These are phyloP conservation scores for Drosophila peninsularis DNA, from an alignment of 2,888 invertebrate species.

Conservation along the genomic window DNA sequence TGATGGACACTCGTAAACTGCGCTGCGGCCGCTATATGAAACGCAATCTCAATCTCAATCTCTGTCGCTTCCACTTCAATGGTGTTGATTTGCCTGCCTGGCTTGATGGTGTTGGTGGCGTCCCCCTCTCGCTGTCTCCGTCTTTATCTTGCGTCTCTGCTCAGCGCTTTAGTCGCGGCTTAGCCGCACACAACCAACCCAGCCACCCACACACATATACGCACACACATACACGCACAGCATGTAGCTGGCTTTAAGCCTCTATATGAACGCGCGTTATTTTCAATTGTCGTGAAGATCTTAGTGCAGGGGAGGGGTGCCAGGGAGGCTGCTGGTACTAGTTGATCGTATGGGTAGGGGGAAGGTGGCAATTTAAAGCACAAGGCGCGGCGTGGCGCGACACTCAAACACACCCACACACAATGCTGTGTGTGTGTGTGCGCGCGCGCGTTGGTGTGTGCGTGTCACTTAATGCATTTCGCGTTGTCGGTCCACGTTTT, in stretches of 20 bases:
- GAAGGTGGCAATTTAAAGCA: slow-evolving; percentile 51
- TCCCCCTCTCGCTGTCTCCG: slow-evolving; percentile 13
- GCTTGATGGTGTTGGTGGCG: slow-evolving; percentile 17
- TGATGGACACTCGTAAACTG: slow-evolving; percentile 82
- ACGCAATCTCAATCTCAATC: slow-evolving; percentile 79
- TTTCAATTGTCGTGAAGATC: slow-evolving; percentile 66
- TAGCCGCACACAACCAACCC: slow-evolving; percentile 26
- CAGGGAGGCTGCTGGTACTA: slow-evolving; percentile 5
- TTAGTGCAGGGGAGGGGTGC: slow-evolving; percentile 10
- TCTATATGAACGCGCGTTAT: slow-evolving; percentile 51
- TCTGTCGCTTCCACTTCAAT: slow-evolving; percentile 71
- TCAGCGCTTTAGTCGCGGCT: slow-evolving; percentile 30
- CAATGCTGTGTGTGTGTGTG: slow-evolving; percentile 13
- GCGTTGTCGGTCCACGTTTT: slow-evolving; percentile 39
- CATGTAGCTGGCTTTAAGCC: slow-evolving; percentile 33
- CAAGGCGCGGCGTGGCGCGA: slow-evolving; percentile 66
- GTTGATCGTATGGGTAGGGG: background rate
- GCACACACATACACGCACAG: slow-evolving; percentile 27
- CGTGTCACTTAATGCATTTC: slow-evolving; percentile 63
- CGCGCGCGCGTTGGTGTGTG: slow-evolving; percentile 28
- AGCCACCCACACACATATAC: slow-evolving; percentile 16
- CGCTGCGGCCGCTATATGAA: slow-evolving; percentile 77
- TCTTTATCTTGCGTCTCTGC: slow-evolving; percentile 18
- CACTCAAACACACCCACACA: slow-evolving; percentile 47
- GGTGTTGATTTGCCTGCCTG: slow-evolving; percentile 70